Evolutionary conservation across 2,797 vertebrate genomes (phyloP).

Genomic region (Molossus molossus): DNA sequence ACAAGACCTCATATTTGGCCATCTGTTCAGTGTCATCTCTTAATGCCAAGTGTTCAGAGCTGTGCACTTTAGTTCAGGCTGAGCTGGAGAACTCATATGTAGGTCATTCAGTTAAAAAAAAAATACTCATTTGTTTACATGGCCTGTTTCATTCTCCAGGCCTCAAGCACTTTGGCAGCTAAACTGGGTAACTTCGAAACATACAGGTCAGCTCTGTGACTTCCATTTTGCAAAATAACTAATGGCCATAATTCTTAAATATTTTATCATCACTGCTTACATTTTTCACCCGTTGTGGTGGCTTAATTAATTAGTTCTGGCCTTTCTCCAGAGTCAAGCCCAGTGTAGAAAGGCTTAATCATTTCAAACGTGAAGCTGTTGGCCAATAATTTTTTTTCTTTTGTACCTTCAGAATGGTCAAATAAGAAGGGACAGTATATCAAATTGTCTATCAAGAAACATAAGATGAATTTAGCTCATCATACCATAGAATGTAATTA

Average conservation of each 20-base stretch:
- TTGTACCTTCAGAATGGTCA: conserved; percentile 22
- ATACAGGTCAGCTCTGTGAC: conserved; percentile 23
- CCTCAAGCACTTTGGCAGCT: conserved; percentile 45
- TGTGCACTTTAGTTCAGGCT: conserved; percentile 19
- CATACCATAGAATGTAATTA: neutral
- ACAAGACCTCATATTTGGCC: conserved; percentile 21
- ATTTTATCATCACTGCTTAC: conserved; percentile 19
- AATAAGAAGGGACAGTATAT: neutral
- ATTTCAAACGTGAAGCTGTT: neutral
- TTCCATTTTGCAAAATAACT: conserved; percentile 36
- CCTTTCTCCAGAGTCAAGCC: conserved; percentile 54
- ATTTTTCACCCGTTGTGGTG: neutral
- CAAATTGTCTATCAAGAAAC: neutral
- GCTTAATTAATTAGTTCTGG: neutral
- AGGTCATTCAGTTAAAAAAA: conserved; percentile 68
- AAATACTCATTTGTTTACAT: conserved; percentile 22
- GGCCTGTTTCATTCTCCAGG: conserved; percentile 60
- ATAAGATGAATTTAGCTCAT: conserved; percentile 8
- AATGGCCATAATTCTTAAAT: conserved; percentile 12
- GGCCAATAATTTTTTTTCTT: neutral
- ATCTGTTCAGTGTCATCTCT: conserved; percentile 63
- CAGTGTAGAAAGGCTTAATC: neutral
- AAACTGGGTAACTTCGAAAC: neutral
- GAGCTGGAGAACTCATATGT: conserved; percentile 48
- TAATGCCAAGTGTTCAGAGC: conserved; percentile 65